These are phyloP conservation scores for Caradrina kadenii DNA, from an alignment of 2,888 invertebrate species.

Conservation along the genomic window DNA sequence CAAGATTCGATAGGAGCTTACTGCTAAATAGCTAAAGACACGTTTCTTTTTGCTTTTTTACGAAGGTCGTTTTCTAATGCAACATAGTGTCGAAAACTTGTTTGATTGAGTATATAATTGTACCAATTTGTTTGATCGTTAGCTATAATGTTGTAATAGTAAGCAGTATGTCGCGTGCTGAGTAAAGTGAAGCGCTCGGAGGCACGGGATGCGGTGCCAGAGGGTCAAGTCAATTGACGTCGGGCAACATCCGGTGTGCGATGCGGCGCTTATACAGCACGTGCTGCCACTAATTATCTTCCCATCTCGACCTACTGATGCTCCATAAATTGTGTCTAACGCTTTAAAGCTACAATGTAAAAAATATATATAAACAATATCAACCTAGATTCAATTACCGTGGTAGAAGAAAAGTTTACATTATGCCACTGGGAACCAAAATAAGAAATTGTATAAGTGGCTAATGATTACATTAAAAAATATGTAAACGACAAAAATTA, in stretches of 20 bases:
- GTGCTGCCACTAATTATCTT: conserved; percentile 77
- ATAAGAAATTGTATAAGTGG: not conserved
- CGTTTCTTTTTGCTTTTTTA: conserved; percentile 33
- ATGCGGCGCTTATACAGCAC: conserved; percentile 77
- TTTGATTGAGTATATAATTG: conserved; percentile 49
- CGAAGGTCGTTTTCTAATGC: conserved; percentile 43
- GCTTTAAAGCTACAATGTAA: conserved; percentile 16
- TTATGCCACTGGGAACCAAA: conserved; percentile 8
- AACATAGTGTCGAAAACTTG: conserved; percentile 38
- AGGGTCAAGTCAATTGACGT: conserved; percentile 89
- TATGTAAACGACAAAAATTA: not conserved
- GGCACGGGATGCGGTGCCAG: conserved; percentile 83
- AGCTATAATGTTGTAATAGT: conserved; percentile 57
- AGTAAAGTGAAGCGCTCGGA: conserved; percentile 71
- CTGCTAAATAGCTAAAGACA: conserved; percentile 11
- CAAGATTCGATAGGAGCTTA: conserved; percentile 15
- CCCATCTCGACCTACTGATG: conserved; percentile 59
- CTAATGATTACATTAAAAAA: not conserved
- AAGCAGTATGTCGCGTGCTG: conserved; percentile 73
- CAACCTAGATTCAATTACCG: not conserved
- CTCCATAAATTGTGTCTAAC: conserved; percentile 29
- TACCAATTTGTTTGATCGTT: conserved; percentile 50
- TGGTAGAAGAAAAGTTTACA: not conserved
- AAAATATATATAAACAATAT: conserved; percentile 5
- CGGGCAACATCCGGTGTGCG: conserved; percentile 84